Evolutionary conservation across 2,888 invertebrate species (phyloP).

Genomic region (Lasioglossum pauxillum): DNA sequence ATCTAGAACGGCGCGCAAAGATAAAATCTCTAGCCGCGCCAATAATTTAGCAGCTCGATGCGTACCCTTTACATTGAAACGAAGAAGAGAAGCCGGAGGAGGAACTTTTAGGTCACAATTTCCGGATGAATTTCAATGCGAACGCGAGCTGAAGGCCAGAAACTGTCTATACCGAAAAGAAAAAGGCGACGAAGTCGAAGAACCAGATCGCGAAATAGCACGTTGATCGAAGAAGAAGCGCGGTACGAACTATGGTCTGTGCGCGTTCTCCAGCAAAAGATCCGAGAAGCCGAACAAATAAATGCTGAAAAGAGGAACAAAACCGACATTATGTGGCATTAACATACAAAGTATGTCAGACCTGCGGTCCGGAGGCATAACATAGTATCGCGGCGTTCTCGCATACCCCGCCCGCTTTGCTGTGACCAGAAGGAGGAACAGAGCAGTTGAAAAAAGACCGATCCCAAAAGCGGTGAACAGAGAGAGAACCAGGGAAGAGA

Average conservation of each 20-base stretch:
- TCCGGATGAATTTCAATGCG: slow-evolving; percentile 38
- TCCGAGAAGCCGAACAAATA: slow-evolving; percentile 81
- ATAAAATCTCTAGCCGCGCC: background rate
- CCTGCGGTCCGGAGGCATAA: slow-evolving; percentile 81
- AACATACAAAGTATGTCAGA: slow-evolving; percentile 85
- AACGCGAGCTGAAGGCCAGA: background rate
- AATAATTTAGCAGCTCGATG: background rate
- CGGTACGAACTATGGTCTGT: slow-evolving; percentile 54
- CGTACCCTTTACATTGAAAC: background rate
- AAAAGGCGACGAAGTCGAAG: slow-evolving; percentile 4
- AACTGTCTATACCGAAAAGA: background rate
- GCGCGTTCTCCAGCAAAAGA: slow-evolving; percentile 68
- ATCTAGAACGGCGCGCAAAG: background rate
- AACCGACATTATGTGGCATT: slow-evolving; percentile 84
- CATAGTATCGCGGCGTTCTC: slow-evolving; percentile 81
- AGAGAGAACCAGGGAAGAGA: slow-evolving; percentile 20
- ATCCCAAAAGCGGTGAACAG: slow-evolving; percentile 32
- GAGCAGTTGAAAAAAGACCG: slow-evolving; percentile 52
- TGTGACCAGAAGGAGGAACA: slow-evolving; percentile 56
- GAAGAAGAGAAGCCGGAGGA: background rate
- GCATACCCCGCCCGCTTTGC: slow-evolving; percentile 76
- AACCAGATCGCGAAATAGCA: slow-evolving; percentile 42
- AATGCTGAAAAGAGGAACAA: slow-evolving; percentile 84
- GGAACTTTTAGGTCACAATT: slow-evolving; percentile 10
- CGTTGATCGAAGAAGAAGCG: slow-evolving; percentile 33